Base-by-base conservation (phyloP, 2,797 vertebrate genomes). In the Neoniphon sammara region DNA sequence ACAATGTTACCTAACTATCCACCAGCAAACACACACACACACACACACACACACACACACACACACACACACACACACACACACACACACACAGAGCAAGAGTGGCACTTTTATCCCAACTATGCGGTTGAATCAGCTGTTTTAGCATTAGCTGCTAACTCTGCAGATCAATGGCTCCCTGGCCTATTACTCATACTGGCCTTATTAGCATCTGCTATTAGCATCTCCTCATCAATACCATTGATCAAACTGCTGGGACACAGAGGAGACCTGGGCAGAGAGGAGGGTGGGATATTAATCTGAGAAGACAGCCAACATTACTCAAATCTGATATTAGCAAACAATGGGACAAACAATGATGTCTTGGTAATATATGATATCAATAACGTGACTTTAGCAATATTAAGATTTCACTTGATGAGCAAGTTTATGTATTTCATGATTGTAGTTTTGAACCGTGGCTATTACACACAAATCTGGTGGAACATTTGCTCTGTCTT, bases 161-260 rank as follows among this genome's bases (percentile, higher is more conserved):
- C 81, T 89, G 91, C 91, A 93, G 88, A 93, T 92, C 92, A 91
- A 93, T 93, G 82, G 30, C 53, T 70, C 66, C 81, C 77, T 83
- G 66, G 87, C 75, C 87, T 88, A 92, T 91, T 90, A 89, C 84
- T 91, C 90, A 91, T 82, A 88, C 77, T 1, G 67, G 52, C 57
- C 85, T 70, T 89, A 91, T 93, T 92, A 91, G 91, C 90, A 89
- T 88, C 81, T 75, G 78, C 81, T 85, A 90, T 93, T 91, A 91
- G 87, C 89, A 92, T 92, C 75, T 78, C 55, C 70, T 77, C 82
- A 82, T 93, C 92, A 67, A 93, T 93, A 89, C 55, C 80, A 92
- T 91, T 82, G 90, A 92, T 86, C 85, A 73, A 61, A 71, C 80
- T 64, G 77, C 82, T 84, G 27, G 78, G 75, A 82, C 79, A 78